Conservation (phyloP, 2,797 vertebrate genomes). For the Sebastolobus alascanus region DNA sequence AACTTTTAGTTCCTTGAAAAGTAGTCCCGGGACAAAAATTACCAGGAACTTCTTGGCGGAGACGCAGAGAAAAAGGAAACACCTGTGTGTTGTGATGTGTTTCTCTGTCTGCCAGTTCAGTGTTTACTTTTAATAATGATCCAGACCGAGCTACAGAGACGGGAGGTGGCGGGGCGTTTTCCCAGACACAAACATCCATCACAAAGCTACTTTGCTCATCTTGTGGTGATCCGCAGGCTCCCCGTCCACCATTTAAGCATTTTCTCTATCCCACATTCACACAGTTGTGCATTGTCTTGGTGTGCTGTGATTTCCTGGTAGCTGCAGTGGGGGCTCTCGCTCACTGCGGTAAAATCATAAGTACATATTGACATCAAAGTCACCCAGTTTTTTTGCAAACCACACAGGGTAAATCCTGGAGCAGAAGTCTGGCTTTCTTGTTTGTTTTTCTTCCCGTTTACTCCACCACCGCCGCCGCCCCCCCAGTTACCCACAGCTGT, state of each 20-base stretch:
- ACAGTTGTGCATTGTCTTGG: slow-evolving; percentile 49
- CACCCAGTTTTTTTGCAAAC: slow-evolving; percentile 34
- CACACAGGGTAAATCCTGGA: slow-evolving; percentile 35
- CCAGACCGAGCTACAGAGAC: slow-evolving; percentile 8
- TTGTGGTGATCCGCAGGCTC: slow-evolving; percentile 42
- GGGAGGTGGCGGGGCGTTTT: slow-evolving; percentile 17
- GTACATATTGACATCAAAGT: slow-evolving; percentile 60
- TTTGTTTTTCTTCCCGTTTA: slow-evolving; percentile 53
- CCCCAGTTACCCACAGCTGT: slow-evolving; percentile 21
- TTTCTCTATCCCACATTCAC: slow-evolving; percentile 22
- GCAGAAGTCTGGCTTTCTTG: slow-evolving; percentile 40
- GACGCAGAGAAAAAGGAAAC: background rate
- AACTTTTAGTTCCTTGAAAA: too few relatives aligned
- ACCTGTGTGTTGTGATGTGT: background rate
- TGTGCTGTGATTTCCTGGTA: slow-evolving; percentile 52
- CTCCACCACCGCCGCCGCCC: background rate
- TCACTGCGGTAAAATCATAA: slow-evolving; percentile 41
- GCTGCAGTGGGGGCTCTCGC: slow-evolving; percentile 28
- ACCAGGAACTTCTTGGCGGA: accelerated
- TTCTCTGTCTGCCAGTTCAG: background rate
- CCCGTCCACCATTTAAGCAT: slow-evolving; percentile 30
- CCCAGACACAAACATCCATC: slow-evolving; percentile 46
- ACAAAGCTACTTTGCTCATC: slow-evolving; percentile 14
- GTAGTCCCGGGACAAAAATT: too few relatives aligned
- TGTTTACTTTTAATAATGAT: slow-evolving; percentile 37